Base-by-base conservation (phyloP, 2,888 invertebrate genomes). In the Catocala fraxini region DNA sequence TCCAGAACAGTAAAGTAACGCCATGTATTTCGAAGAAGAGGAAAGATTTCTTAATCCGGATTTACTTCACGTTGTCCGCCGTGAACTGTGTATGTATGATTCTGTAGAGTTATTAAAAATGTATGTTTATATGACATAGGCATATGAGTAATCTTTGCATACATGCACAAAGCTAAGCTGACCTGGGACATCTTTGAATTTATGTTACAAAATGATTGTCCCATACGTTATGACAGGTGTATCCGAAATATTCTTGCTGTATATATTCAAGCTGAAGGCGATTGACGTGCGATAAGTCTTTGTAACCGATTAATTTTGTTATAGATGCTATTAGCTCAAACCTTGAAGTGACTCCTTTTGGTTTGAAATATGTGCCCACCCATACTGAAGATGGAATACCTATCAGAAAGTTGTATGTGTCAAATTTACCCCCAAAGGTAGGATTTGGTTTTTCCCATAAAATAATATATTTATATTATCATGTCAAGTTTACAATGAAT, bases 351-450 rank as follows among this genome's bases (percentile, higher is more conserved):
- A 71, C 84, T 62, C 83, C 83, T 10, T 88, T 83, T 62, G 82
- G 81, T 46, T 66, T 87, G 64, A 81, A 87, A 78, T 89, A 82
- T 81, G 86, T 89, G 68, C 93, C 94, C 59, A 94, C 93, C 65
- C 93, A 93, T 68, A 95, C 95, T 42, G 93, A 94, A 85, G 95
- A 95, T 85, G 95, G 95, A 63, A 93, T 95, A 80, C 95, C 95
- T 13, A 95, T 95, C 71, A 89, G 95, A 79, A 95, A 95, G 82
- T 80, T 95, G 59, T 95, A 95, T 79, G 90, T 95, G 63, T 91
- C 95, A 15, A 95, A 95, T 82, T 86, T 95, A 76, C 95, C 95
- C 65, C 89, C 93, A 63, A 93, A 95, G 84, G 95, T 95, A 86
- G 88, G 86, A 54, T 51, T 15, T 47, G 47, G 0, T 47, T 15